Evolutionary conservation across 2,113 vertebrate species (phyloP).

Genomic region (Edolisoma coerulescens): DNA sequence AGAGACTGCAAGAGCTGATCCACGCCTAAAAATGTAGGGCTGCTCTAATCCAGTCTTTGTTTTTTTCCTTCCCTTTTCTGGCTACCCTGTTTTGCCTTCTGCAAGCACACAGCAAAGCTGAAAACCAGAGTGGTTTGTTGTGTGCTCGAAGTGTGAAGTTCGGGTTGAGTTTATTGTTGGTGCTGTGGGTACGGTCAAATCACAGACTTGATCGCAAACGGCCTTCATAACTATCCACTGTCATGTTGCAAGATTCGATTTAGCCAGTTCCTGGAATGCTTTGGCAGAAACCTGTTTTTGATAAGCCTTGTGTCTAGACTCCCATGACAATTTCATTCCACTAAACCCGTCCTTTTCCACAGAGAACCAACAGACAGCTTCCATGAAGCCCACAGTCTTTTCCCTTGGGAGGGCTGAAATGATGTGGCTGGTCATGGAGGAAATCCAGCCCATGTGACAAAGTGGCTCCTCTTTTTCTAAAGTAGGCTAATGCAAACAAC

Average conservation of each 20-base stretch:
- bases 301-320: neutral
- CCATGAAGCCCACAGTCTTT: neutral
- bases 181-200: neutral
- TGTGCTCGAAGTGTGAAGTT: neutral
- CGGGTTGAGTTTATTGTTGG: rapidly evolving
- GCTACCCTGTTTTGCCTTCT: neutral
- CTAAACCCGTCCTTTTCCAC: neutral
- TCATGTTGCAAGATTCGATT: neutral
- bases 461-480: neutral
- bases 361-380: neutral
- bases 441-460: neutral
- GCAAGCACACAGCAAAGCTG: neutral
- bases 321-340: neutral
- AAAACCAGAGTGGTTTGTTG: neutral
- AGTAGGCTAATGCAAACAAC: neutral
- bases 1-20: neutral
- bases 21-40: neutral
- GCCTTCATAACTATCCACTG: neutral
- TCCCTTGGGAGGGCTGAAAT: neutral
- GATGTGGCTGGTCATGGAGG: neutral
- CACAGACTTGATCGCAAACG: neutral
- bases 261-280: neutral
- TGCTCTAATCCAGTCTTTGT: neutral
- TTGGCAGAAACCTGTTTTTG: neutral
- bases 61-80: neutral